Evolutionary conservation across 2,797 vertebrate genomes (phyloP).

Genomic region (Enteromius unitaeniatus): DNA sequence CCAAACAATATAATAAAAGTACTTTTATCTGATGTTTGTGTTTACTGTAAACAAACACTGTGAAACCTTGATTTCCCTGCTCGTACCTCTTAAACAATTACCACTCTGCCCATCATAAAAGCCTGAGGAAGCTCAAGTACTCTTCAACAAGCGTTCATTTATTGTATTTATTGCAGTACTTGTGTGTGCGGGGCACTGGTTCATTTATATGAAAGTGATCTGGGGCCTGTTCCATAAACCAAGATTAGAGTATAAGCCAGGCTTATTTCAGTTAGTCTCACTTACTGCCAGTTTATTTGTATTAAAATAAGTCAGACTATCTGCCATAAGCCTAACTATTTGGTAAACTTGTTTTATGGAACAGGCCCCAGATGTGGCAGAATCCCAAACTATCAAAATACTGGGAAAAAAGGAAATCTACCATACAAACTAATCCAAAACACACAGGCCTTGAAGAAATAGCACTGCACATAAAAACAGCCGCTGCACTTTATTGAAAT

Average conservation of each 20-base stretch:
- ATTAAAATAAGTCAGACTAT: too few relatives aligned
- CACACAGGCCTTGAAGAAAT: not conserved
- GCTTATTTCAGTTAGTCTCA: too few relatives aligned
- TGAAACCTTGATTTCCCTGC: not conserved
- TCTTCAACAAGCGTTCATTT: not conserved
- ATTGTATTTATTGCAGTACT: not conserved
- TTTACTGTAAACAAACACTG: not conserved
- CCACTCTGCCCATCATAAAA: not conserved
- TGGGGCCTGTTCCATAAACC: too few relatives aligned
- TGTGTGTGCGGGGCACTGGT: not conserved
- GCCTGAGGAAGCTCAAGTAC: not conserved
- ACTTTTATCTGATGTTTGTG: not conserved
- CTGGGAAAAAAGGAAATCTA: not conserved
- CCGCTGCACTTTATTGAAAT: not conserved
- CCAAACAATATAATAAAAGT: not conserved
- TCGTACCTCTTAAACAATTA: not conserved
- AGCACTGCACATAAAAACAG: not conserved
- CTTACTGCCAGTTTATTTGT: too few relatives aligned
- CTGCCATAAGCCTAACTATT: too few relatives aligned
- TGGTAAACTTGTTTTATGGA: too few relatives aligned
- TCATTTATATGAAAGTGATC: not conserved
- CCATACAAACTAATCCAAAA: not conserved
- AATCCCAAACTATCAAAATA: not conserved
- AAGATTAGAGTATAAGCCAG: too few relatives aligned
- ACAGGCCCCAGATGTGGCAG: not conserved